Evolutionary conservation across 2,888 invertebrate species (phyloP).

Genomic region (Osmoderma eremita): DNA sequence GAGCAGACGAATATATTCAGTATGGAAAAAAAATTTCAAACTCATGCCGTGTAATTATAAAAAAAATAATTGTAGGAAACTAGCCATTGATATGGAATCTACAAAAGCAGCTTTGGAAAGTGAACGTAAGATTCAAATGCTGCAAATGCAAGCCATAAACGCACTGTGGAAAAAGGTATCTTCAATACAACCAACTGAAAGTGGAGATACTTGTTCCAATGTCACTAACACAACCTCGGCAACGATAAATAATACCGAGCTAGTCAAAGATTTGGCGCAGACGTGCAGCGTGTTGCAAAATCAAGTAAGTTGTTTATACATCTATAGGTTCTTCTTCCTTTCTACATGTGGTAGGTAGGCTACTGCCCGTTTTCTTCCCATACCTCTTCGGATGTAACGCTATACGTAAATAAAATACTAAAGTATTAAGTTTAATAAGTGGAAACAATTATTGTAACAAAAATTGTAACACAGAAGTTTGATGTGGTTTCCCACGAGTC

Average conservation of each 20-base stretch:
- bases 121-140: slow-evolving; percentile 84
- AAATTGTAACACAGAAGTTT: too few relatives aligned
- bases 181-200: slow-evolving; percentile 67
- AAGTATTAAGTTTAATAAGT: too few relatives aligned
- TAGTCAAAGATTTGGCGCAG: slow-evolving; percentile 78
- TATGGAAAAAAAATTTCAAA: slow-evolving; percentile 61
- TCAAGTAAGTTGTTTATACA: slow-evolving; percentile 64
- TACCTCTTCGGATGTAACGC: too few relatives aligned
- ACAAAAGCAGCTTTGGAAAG: slow-evolving; percentile 86
- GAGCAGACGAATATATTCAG: slow-evolving; percentile 87
- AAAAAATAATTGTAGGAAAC: slow-evolving; percentile 68
- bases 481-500: too few relatives aligned
- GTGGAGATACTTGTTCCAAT: slow-evolving; percentile 35
- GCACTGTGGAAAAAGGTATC: slow-evolving; percentile 90
- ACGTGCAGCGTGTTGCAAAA: slow-evolving; percentile 79
- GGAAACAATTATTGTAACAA: too few relatives aligned
- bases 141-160: slow-evolving; percentile 91
- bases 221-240: slow-evolving; percentile 2
- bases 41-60: neutral
- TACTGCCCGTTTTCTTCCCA: too few relatives aligned
- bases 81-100: slow-evolving; percentile 85
- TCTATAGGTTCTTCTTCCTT: neutral
- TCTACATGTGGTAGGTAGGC: too few relatives aligned
- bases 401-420: too few relatives aligned
- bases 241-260: slow-evolving; percentile 67